Conservation (phyloP, 2,888 invertebrate genomes). For the Lydus trimaculatus region DNA sequence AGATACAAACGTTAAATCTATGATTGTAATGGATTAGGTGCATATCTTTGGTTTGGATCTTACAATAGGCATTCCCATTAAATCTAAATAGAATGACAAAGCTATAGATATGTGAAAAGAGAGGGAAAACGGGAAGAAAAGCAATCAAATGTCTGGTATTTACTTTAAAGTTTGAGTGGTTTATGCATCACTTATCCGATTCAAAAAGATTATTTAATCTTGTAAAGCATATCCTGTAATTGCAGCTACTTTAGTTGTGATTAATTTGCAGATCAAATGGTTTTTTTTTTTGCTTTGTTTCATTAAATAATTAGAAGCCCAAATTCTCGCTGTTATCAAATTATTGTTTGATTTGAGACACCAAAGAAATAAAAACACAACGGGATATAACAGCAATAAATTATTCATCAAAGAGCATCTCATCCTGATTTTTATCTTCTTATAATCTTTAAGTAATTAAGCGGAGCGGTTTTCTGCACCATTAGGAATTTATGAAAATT, state of each 20-base stretch:
- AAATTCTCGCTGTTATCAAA: background rate
- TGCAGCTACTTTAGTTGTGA: conserved; percentile 20
- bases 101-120: background rate
- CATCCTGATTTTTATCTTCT: conserved; percentile 39
- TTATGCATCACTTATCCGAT: conserved; percentile 27
- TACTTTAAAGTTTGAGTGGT: conserved; percentile 29
- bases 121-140: conserved; percentile 26
- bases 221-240: conserved; percentile 25
- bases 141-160: conserved; percentile 36
- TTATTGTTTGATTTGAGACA: background rate
- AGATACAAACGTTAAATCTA: conserved; percentile 41
- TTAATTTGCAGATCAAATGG: conserved; percentile 18
- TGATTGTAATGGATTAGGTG: conserved; percentile 48
- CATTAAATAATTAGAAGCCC: background rate
- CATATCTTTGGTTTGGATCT: conserved; percentile 43
- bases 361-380: conserved; percentile 7
- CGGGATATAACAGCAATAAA: conserved; percentile 36
- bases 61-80: conserved; percentile 39
- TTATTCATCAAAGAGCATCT: conserved; percentile 44
- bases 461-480: conserved; percentile 35
- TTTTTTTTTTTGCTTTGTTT: no score
- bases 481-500: conserved; percentile 47
- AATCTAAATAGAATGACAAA: conserved; percentile 33
- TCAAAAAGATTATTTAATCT: conserved; percentile 28
- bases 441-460: conserved; percentile 45